These are phyloP conservation scores for Chamaedrilus cognettii DNA, from an alignment of 2,888 invertebrate genomes.

Conservation along the genomic window DNA sequence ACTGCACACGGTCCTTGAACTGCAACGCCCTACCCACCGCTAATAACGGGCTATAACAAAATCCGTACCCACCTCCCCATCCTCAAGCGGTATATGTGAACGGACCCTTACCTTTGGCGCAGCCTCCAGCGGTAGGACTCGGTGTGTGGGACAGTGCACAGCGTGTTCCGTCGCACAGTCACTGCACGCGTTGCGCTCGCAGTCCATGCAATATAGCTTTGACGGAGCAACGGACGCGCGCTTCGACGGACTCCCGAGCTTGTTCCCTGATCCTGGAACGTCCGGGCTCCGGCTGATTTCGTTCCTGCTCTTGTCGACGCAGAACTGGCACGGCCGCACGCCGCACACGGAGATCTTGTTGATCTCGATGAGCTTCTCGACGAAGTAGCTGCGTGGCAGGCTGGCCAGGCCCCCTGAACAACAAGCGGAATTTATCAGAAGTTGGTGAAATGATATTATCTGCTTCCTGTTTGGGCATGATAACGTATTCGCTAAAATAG, in stretches of 20 bases:
- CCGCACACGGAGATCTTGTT: constrained; percentile 2
- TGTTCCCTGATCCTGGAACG: background rate
- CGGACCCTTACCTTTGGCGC: background rate
- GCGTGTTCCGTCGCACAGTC: background rate
- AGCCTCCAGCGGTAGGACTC: background rate
- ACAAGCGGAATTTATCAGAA: no score
- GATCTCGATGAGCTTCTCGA: constrained; percentile 4
- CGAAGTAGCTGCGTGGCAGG: background rate
- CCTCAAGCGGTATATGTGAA: background rate
- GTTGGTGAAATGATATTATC: no score
- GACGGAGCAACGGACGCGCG: background rate
- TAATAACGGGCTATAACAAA: no score
- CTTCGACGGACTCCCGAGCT: background rate
- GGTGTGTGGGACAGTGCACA: background rate
- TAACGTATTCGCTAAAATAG: no score
- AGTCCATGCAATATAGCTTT: constrained; percentile 4
- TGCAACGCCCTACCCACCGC: no score
- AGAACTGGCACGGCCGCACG: constrained; percentile 4
- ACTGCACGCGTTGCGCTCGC: background rate
- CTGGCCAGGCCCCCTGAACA: background rate
- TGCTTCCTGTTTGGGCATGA: no score
- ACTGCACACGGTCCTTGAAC: no score
- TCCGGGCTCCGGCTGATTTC: background rate
- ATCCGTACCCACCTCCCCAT: no score
- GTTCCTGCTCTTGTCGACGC: background rate